Conservation (phyloP, 2,888 invertebrate genomes). For the Anthoptus insignis region DNA sequence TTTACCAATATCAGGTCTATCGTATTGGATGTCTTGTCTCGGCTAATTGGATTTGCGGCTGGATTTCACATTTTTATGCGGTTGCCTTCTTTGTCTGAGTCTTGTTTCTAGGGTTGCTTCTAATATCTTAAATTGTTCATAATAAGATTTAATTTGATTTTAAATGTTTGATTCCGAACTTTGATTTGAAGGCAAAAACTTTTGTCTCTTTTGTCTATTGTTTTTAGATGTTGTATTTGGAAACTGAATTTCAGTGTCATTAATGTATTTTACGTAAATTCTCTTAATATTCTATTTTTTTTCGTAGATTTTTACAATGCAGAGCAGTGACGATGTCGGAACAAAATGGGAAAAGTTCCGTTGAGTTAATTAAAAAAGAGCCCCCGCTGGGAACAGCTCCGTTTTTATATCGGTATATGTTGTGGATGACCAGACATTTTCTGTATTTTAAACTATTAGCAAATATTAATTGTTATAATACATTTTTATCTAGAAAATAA, state of each 20-base stretch:
- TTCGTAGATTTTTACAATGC: constrained; percentile 52
- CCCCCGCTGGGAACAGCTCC: constrained; percentile 71
- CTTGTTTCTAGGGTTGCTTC: constrained; percentile 29
- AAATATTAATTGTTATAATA: constrained; percentile 45
- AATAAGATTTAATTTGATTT: neutral
- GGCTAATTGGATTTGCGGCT: constrained; percentile 76
- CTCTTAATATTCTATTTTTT: too few relatives aligned
- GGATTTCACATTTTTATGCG: constrained; percentile 66
- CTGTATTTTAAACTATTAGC: neutral
- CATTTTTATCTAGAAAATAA: too few relatives aligned
- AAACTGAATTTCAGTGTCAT: too few relatives aligned
- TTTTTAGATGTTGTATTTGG: too few relatives aligned
- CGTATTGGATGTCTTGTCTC: constrained; percentile 70
- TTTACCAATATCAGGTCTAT: constrained; percentile 64
- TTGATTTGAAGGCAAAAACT: too few relatives aligned
- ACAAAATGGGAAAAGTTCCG: constrained; percentile 82
- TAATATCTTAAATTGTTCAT: neutral
- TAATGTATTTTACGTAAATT: constrained; percentile 71
- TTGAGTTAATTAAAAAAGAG: constrained; percentile 84
- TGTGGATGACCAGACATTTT: constrained; percentile 54
- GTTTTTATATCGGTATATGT: constrained; percentile 74
- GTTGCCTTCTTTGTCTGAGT: constrained; percentile 46
- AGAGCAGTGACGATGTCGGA: constrained; percentile 66
- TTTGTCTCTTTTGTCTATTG: too few relatives aligned
- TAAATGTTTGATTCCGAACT: too few relatives aligned